These are phyloP conservation scores for Pachyramphus minor DNA, from an alignment of 2,113 vertebrate species.

Conservation along the genomic window DNA sequence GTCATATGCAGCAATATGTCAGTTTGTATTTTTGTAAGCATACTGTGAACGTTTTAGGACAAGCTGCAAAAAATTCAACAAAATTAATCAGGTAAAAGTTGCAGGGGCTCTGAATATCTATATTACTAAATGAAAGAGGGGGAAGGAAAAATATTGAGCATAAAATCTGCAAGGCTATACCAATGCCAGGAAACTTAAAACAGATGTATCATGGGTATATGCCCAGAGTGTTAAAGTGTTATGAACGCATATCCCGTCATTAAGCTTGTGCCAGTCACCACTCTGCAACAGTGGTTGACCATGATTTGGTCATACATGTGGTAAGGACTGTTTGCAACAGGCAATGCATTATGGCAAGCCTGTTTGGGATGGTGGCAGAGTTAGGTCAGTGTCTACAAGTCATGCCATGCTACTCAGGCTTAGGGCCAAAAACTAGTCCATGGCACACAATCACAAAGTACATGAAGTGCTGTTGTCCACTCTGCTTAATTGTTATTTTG, in stretches of 20 bases:
- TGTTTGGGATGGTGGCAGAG: background rate
- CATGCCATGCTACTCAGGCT: background rate
- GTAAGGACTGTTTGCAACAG: background rate
- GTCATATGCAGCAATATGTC: background rate
- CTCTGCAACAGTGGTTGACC: background rate
- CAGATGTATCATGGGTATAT: background rate
- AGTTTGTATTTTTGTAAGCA: background rate
- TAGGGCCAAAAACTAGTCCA: background rate
- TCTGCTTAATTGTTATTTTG: background rate
- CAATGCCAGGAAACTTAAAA: background rate
- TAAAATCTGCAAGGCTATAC: background rate
- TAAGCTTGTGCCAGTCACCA: background rate
- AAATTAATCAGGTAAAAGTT: background rate
- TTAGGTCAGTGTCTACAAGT: background rate
- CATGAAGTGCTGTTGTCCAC: background rate
- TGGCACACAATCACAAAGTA: background rate
- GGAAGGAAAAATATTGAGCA: background rate
- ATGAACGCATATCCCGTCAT: background rate
- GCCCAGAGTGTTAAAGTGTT: background rate
- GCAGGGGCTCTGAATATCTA: background rate
- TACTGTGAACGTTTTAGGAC: background rate
- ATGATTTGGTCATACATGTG: accelerated
- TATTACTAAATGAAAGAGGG: background rate
- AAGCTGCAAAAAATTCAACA: background rate
- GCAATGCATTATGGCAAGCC: background rate